A percentile compares a stretch with the other conserved stretches of the same genome.
Conservation (phyloP, 2,888 invertebrate species). For the Synanthedon vespiformis region DNA sequence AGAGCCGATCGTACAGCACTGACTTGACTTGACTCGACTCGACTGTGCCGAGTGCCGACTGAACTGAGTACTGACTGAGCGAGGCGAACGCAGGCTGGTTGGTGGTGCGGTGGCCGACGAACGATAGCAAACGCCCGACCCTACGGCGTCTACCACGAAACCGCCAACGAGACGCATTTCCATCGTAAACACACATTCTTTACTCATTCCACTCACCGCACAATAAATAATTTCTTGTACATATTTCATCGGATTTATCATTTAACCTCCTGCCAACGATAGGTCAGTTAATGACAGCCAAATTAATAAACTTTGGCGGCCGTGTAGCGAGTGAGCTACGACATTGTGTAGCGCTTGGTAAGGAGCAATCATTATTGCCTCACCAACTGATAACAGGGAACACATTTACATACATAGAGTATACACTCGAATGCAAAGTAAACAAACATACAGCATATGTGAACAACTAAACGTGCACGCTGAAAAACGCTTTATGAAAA, state of each 20-base stretch:
- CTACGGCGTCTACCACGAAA: slow-evolving; percentile 48
- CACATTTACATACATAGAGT: slow-evolving; percentile 17
- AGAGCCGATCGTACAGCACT: slow-evolving; percentile 58
- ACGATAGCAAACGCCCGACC: slow-evolving; percentile 63
- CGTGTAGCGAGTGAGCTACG: slow-evolving; percentile 3
- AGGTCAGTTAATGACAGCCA: background rate
- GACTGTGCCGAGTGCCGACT: background rate
- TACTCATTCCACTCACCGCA: background rate
- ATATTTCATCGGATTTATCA: background rate
- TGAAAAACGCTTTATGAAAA: too few relatives aligned
- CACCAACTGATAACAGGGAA: slow-evolving; percentile 43
- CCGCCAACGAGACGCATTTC: slow-evolving; percentile 10
- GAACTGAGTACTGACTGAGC: background rate
- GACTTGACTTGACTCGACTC: slow-evolving; percentile 7
- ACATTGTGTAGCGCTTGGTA: slow-evolving; percentile 19
- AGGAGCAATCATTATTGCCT: slow-evolving; percentile 27
- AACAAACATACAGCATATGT: slow-evolving; percentile 17
- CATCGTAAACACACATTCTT: background rate
- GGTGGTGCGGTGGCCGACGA: slow-evolving; percentile 36
- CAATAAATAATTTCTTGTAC: background rate
- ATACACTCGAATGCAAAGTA: slow-evolving; percentile 16
- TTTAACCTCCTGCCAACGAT: background rate
- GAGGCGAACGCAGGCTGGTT: too few relatives aligned
- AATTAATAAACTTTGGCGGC: background rate
- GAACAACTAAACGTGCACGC: background rate